Percentiles rank a stretch among this genome's conserved stretches.
phyloP scores from a whole-genome alignment of 2,797 vertebrate genomes.

The Anguilla megastoma region DNA sequence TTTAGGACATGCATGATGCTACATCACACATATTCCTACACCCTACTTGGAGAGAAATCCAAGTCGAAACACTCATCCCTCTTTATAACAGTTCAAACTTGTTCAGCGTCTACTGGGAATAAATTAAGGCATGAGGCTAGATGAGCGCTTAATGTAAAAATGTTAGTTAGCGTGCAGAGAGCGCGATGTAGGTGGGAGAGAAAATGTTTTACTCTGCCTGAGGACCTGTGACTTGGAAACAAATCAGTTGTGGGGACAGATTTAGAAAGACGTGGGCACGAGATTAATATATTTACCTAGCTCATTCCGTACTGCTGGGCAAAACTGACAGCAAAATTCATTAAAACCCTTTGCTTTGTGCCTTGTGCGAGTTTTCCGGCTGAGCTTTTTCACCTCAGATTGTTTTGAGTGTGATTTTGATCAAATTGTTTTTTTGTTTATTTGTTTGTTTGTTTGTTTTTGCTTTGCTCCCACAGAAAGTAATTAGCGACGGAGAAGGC shows the following conservation, averaged over 20 bases:
- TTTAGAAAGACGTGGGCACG: slow-evolving; percentile 31
- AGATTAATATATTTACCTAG: slow-evolving; percentile 38
- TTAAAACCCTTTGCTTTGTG: slow-evolving; percentile 26
- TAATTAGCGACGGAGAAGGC: slow-evolving; percentile 17
- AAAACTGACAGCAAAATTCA: slow-evolving; percentile 35
- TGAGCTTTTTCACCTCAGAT: background rate
- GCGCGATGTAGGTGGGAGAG: slow-evolving; percentile 18
- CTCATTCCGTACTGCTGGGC: slow-evolving; percentile 1
- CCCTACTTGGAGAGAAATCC: background rate
- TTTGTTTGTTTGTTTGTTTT: background rate
- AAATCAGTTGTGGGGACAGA: slow-evolving; percentile 37
- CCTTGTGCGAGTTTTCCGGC: background rate
- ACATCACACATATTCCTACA: background rate
- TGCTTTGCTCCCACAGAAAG: background rate
- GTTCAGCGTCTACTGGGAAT: slow-evolving; percentile 4
- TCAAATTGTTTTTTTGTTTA: background rate
- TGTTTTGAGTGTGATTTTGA: background rate
- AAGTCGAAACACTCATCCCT: background rate
- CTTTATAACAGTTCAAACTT: background rate
- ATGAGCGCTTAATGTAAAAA: slow-evolving; percentile 27
- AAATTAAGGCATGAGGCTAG: slow-evolving; percentile 12
- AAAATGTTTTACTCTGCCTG: slow-evolving; percentile 14
- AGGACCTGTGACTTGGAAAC: slow-evolving; percentile 20
- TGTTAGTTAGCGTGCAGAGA: background rate
- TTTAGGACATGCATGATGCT: background rate